Percentiles rank a stretch among this genome's conserved stretches.
These are phyloP conservation scores for Anguilla japonica DNA, from an alignment of 2,113 vertebrate genomes.

Conservation along the genomic window DNA sequence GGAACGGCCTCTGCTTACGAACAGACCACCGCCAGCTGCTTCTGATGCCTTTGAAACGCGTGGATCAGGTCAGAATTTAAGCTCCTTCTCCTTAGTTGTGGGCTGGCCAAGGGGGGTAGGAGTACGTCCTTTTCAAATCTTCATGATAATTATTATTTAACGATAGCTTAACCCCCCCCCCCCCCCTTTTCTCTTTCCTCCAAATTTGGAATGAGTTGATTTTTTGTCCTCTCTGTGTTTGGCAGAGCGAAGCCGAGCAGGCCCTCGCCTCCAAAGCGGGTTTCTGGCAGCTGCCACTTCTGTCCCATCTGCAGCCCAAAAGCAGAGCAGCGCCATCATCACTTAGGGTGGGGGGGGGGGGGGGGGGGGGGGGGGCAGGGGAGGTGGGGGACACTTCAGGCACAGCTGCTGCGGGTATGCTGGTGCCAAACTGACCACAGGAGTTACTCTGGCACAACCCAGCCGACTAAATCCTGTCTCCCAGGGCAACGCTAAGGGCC, in stretches of 20 bases:
- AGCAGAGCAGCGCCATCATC: background rate
- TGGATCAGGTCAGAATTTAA: constrained; percentile 1
- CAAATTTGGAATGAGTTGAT: background rate
- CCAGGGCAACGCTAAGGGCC: background rate
- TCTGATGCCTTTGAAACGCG: background rate
- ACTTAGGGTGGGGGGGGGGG: too few relatives aligned
- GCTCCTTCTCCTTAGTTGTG: background rate
- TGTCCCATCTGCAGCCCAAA: background rate
- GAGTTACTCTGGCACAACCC: background rate
- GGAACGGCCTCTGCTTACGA: background rate
- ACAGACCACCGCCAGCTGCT: background rate
- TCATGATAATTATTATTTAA: background rate
- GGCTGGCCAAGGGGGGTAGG: too few relatives aligned
- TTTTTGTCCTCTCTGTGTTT: background rate
- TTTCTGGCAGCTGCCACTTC: background rate
- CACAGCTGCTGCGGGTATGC: background rate
- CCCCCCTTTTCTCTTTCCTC: too few relatives aligned
- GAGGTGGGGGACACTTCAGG: background rate
- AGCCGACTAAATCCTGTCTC: background rate
- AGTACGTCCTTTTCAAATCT: background rate
- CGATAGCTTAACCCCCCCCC: background rate
- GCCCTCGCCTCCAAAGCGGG: background rate
- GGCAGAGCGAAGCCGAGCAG: background rate
- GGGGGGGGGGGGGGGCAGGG: too few relatives aligned
- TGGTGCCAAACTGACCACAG: background rate